A percentile compares a stretch with the other conserved stretches of the same genome.
phyloP scores from a whole-genome alignment of 2,113 vertebrate genomes.

The Chloropsis cyanopogon region DNA sequence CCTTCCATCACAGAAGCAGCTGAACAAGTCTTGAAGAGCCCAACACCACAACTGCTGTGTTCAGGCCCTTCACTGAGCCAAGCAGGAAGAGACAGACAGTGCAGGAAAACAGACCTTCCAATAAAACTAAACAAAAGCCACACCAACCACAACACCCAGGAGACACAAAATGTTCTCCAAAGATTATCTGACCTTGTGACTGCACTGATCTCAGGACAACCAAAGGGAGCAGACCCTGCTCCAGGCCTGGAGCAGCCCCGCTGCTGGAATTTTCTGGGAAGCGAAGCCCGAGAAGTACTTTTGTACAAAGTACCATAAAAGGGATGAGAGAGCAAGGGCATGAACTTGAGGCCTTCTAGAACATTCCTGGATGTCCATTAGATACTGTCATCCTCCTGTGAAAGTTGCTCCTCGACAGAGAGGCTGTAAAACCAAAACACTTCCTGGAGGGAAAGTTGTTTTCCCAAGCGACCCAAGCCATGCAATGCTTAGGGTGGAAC shows the following conservation, averaged over 20 bases:
- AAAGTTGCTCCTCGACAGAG: not conserved
- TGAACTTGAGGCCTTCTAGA: not conserved
- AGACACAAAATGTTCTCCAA: rapidly evolving
- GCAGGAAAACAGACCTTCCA: not conserved
- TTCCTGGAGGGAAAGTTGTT: not conserved
- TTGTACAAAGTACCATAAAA: not conserved
- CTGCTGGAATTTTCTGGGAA: not conserved
- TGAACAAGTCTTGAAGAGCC: not conserved
- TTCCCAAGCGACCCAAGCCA: not conserved
- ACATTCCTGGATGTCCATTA: not conserved
- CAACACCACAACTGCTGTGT: not conserved
- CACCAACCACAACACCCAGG: not conserved
- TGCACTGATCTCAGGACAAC: not conserved
- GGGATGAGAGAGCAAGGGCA: not conserved
- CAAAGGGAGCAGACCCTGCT: not conserved
- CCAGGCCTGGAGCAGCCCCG: not conserved
- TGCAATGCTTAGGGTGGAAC: not conserved
- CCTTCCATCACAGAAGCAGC: not conserved
- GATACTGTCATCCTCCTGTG: not conserved
- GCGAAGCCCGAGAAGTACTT: not conserved
- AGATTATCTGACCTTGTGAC: not conserved
- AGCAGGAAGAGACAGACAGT: not conserved
- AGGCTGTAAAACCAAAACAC: not conserved
- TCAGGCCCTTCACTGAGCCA: not conserved
- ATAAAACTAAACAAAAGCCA: not conserved